phyloP scores from a whole-genome alignment of 1,140 invertebrate genomes.

The Neodiprion virginianus region DNA sequence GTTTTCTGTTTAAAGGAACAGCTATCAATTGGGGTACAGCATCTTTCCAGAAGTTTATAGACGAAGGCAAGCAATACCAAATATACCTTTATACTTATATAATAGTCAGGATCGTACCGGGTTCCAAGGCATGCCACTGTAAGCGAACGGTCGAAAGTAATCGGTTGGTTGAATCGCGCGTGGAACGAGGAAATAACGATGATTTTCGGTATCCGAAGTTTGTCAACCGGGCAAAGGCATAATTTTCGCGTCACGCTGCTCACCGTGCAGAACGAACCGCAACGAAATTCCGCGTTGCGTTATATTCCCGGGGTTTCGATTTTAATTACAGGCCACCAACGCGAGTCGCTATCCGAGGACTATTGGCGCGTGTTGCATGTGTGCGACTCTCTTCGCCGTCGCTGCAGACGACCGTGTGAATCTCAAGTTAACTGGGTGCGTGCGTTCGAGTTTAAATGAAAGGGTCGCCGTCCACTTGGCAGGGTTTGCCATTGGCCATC shows the following conservation, averaged over 20 bases:
- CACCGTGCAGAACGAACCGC: no score
- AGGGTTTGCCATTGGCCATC: conserved; percentile 10
- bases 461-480: conserved; percentile 45
- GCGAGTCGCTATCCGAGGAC: conserved; percentile 34
- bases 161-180: conserved; percentile 22
- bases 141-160: background rate
- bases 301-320: conserved; percentile 22
- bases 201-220: background rate
- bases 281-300: no score
- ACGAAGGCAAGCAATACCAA: conserved; percentile 7
- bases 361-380: conserved; percentile 25
- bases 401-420: conserved; percentile 42
- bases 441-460: conserved; percentile 54
- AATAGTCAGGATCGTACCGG: background rate
- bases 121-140: background rate
- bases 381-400: conserved; percentile 8
- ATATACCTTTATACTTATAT: background rate
- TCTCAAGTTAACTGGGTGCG: conserved; percentile 57
- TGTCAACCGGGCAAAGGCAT: background rate
- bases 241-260: no score
- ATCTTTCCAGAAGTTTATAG: conserved; percentile 7
- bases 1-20: conserved; percentile 7
- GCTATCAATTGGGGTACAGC: conserved; percentile 6
- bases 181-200: conserved; percentile 40
- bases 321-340: conserved; percentile 29